Conservation (phyloP, 2,113 vertebrate genomes). For the Vulpes ferrilata region DNA sequence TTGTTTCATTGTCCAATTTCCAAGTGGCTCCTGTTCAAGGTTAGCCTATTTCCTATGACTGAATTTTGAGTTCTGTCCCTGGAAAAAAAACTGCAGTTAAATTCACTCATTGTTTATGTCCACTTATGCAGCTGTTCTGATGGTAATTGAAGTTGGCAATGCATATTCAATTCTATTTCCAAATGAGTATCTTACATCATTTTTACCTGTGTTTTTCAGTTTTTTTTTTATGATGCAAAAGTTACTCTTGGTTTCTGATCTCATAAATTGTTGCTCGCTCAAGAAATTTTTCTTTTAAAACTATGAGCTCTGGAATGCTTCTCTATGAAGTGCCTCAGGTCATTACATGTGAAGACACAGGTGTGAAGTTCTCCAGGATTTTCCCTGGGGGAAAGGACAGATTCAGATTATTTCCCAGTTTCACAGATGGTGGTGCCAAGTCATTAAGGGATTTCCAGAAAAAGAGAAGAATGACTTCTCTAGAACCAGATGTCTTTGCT, state of each 20-base stretch:
- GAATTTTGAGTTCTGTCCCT: neutral
- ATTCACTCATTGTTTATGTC: neutral
- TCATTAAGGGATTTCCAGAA: neutral
- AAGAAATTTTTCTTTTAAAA: neutral
- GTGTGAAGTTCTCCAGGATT: neutral
- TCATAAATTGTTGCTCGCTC: neutral
- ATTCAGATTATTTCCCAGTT: neutral
- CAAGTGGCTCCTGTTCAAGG: neutral
- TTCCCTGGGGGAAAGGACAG: neutral
- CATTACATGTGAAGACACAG: accelerated
- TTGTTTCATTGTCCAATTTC: neutral
- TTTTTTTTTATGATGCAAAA: neutral
- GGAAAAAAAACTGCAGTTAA: neutral
- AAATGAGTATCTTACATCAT: neutral
- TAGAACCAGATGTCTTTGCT: neutral
- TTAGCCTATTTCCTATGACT: neutral
- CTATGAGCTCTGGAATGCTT: neutral
- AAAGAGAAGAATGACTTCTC: neutral
- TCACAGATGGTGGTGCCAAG: neutral
- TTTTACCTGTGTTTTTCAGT: neutral
- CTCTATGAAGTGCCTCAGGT: neutral
- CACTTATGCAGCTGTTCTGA: neutral
- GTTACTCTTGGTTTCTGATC: neutral
- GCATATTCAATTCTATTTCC: neutral
- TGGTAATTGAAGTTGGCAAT: neutral